Evolutionary conservation across 2,113 vertebrate genomes (phyloP).

Genomic region (Nycticebus coucang): DNA sequence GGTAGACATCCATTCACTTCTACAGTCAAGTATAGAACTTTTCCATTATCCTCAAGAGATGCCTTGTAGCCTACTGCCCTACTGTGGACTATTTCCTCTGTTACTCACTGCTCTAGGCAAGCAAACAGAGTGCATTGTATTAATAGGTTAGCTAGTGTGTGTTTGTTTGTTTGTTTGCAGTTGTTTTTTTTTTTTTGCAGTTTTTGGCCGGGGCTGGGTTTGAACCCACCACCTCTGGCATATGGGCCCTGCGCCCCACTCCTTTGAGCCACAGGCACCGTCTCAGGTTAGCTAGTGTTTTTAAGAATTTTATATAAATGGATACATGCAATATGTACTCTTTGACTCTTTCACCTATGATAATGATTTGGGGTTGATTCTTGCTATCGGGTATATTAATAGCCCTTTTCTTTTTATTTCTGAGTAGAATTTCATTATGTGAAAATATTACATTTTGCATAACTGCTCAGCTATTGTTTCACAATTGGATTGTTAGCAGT

Average conservation of each 20-base stretch:
- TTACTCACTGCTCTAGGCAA: neutral
- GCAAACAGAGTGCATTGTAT: no score
- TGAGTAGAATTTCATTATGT: neutral
- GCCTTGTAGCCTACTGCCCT: neutral
- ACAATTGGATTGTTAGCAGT: neutral
- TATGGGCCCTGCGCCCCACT: no score
- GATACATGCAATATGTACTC: neutral
- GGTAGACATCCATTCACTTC: neutral
- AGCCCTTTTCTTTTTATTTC: neutral
- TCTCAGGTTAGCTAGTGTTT: neutral
- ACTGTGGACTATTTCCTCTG: neutral
- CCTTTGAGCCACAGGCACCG: no score
- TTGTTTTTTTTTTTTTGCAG: no score
- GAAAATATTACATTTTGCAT: neutral
- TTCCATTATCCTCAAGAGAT: neutral
- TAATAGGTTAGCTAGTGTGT: neutral
- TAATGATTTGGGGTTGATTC: neutral
- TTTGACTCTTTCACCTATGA: neutral
- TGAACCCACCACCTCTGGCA: no score
- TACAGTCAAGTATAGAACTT: neutral
- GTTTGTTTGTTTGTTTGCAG: neutral
- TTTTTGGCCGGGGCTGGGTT: no score
- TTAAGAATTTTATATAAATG: neutral
- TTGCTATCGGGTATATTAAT: neutral
- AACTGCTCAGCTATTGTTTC: neutral